Base-by-base conservation (phyloP, 2,888 invertebrate genomes). In the Gymnosoma rotundatum region DNA sequence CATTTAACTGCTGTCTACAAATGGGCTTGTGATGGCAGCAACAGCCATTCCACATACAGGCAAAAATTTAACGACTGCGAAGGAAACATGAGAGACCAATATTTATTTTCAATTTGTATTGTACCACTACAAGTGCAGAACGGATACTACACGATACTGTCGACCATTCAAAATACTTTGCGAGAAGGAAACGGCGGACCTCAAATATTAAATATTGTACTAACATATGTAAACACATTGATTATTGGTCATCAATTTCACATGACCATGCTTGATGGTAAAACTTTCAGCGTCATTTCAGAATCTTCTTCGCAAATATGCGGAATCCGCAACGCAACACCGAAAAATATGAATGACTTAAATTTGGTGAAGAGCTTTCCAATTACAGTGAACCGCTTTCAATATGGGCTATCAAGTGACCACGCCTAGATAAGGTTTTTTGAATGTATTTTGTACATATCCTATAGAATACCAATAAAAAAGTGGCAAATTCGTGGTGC, bases 361-460 rank as follows among this genome's bases (percentile, higher is more conserved):
- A n/a, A n/a, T n/a, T n/a, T n/a, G n/a, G n/a, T n/a, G n/a, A n/a
- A n/a, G 45, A 45, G 45, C 45, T 45, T 45, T 45, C 12, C 45
- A 45, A 45, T 45, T 45, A 45, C 7, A 45, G 45, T 45, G 45
- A 45, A 45, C 45, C 45, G 7, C 45, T 45, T 45, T 45, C 45
- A 45, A 45, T 45, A 58, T 58, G 58, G 32, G 58, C 32, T 58
- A 16, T 58, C 58, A 12, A 58, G 32, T 58, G 16, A 32, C 25
- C 58, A 58, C 16, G 58, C 58, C 32, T 32, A 16, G 58, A 58
- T 32, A 32, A 25, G 58, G 32, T 64, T 76, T 45, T 76, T 32
- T 20, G 50, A 78, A 36, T 78, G 66, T 75, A 48, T 66, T 54
- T 64, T 64, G 74, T 64, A 75, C 54, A 75, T 75, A 42, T 50